Evolutionary conservation across 1,140 invertebrate genomes (phyloP), one percentile per base, ranked within the genome.

Genomic region (Gryllus bimaculatus): DNA sequence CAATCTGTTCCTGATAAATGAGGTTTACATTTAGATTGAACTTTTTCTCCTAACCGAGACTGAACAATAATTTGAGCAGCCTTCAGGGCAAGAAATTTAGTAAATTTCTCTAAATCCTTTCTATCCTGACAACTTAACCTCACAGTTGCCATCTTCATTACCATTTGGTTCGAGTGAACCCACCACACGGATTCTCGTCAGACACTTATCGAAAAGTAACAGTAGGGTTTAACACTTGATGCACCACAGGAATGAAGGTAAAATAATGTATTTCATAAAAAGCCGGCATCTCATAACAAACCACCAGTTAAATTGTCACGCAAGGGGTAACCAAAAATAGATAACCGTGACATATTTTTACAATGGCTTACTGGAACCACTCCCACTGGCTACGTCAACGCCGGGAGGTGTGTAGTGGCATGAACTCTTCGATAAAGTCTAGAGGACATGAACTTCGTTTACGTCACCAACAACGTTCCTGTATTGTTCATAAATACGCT

Each of bases 11-110:
- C 90, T 78, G 89, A 89, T 8, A 91, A 90, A 82, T 90, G 86
- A 47, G 91, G 88, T 83, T 95, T 95, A 81, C 92, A 95, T 81
- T 91, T 91, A 1, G 93, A 93, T 83, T 90, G 89, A 47, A 95
- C 90, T 86, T 95, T 96, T 79, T 94, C 91, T 12, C 95, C 95
- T 77, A 95, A 90, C 79, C 96, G 88, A 4, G 94, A 94, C 84
- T 97, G 94, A 8, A 97, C 93, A 80, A 97, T 95, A 18, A 96
- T 92, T 87, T 97, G 95, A 75, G 94, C 91, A 78, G 92, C 90
- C 88, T 96, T 97, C n/a, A 94, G 88, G 0, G 93, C 92, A 79
- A 97, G 88, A 84, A 95, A 95, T 85, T 95, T 96, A 0, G 92
- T 93, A 85, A 95, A 96, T 86, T 94, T 95, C 78, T 95, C 93